Evolutionary conservation across 2,113 vertebrate species (phyloP).

Genomic region (Blennius ocellaris): DNA sequence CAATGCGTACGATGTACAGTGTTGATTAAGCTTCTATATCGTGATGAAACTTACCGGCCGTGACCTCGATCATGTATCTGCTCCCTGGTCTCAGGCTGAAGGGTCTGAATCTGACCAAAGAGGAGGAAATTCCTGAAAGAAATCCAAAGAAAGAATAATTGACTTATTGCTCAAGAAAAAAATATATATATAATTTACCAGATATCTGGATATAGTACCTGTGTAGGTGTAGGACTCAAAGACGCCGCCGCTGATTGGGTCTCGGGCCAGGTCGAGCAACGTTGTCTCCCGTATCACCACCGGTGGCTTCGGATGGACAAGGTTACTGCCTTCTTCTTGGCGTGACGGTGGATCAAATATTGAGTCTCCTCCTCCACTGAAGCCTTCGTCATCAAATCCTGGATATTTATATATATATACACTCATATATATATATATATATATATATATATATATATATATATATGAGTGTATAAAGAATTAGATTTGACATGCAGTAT

Average conservation of each 20-base stretch:
- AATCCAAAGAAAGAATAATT: conserved; percentile 7
- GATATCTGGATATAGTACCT: conserved; percentile 56
- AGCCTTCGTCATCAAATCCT: conserved; percentile 43
- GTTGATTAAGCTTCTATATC: neutral
- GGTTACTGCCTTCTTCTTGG: conserved; percentile 74
- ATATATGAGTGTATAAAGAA: too few species aligned
- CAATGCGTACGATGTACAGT: neutral
- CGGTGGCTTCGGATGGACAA: conserved; percentile 72
- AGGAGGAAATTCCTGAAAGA: conserved; percentile 77
- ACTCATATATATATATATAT: too few species aligned
- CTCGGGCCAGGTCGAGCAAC: conserved; percentile 81
- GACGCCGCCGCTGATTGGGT: conserved; percentile 58
- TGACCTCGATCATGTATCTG: conserved; percentile 85
- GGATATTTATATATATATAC: conserved; percentile 1
- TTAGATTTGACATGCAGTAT: too few species aligned
- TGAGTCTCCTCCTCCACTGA: conserved; percentile 26
- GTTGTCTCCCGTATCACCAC: conserved; percentile 41
- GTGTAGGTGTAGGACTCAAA: conserved; percentile 77
- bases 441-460: too few species aligned
- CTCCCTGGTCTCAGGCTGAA: conserved; percentile 79
- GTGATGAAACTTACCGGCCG: conserved; percentile 79
- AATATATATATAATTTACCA: too few species aligned
- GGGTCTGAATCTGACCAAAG: conserved; percentile 78
- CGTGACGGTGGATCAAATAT: conserved; percentile 10
- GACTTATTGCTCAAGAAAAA: neutral